Conservation (phyloP, 2,113 vertebrate genomes). For the Stegostoma tigrinum region DNA sequence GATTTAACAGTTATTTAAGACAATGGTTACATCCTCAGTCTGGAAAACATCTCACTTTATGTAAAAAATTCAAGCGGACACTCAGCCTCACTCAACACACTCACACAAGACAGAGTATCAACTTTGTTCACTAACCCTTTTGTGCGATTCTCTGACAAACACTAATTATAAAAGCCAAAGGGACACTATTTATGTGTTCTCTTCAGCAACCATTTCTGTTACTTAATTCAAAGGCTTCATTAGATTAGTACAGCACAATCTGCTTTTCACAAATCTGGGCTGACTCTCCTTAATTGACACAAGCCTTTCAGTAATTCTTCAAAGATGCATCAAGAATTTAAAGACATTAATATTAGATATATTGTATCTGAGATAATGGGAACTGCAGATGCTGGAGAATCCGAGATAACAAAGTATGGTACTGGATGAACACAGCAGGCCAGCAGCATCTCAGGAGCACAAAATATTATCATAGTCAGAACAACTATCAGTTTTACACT, state of each 20-base stretch:
- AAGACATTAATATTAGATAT: not conserved
- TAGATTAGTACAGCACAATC: not conserved
- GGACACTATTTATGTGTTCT: not conserved
- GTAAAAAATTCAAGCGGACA: too few relatives aligned
- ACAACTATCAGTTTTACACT: too few relatives aligned
- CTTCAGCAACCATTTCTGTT: not conserved
- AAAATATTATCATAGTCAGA: not conserved
- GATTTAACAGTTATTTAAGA: not conserved
- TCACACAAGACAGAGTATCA: not conserved
- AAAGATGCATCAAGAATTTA: not conserved
- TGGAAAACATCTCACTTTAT: too few relatives aligned
- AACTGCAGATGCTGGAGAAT: too few relatives aligned
- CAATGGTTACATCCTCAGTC: too few relatives aligned
- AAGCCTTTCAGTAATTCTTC: not conserved
- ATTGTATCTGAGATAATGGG: too few relatives aligned
- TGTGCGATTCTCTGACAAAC: not conserved
- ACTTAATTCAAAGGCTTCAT: not conserved
- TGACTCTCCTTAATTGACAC: not conserved
- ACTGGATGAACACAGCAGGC: too few relatives aligned
- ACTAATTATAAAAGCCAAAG: not conserved
- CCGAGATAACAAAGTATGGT: too few relatives aligned
- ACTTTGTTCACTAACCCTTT: not conserved
- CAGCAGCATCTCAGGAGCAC: too few relatives aligned
- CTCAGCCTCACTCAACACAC: too few relatives aligned
- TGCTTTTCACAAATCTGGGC: not conserved